Evolutionary conservation across 2,113 vertebrate genomes (phyloP).

Genomic region (Lathamus discolor): DNA sequence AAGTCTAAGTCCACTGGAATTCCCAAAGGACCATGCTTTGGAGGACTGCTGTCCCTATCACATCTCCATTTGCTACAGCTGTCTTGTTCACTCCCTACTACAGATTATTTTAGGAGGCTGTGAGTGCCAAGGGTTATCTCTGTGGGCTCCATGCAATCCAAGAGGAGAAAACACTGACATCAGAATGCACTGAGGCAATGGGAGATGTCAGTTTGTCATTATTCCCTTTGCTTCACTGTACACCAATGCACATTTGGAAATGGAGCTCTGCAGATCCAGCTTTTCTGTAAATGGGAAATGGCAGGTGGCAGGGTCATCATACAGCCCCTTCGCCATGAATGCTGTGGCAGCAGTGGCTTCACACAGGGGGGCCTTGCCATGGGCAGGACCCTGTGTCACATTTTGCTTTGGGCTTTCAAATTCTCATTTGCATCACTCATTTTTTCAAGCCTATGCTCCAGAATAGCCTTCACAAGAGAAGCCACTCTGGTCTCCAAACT

Average conservation of each 20-base stretch:
- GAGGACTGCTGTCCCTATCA: neutral
- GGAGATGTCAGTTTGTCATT: neutral
- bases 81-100: accelerated
- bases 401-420: neutral
- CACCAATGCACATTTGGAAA: accelerated
- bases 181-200: accelerated
- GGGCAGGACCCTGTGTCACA: neutral
- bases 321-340: accelerated
- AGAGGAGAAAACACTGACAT: no score
- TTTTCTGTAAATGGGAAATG: neutral
- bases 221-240: neutral
- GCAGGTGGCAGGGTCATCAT: accelerated
- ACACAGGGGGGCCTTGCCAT: accelerated
- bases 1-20: neutral
- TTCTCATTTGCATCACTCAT: accelerated
- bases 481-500: accelerated
- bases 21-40: accelerated
- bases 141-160: neutral
- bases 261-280: neutral
- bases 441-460: neutral
- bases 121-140: neutral
- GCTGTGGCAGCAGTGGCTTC: accelerated
- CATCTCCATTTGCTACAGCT: neutral
- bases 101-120: neutral
- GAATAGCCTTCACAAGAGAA: neutral